Evolutionary conservation across 2,888 invertebrate genomes (phyloP).

Genomic region (Acronicta aceris): DNA sequence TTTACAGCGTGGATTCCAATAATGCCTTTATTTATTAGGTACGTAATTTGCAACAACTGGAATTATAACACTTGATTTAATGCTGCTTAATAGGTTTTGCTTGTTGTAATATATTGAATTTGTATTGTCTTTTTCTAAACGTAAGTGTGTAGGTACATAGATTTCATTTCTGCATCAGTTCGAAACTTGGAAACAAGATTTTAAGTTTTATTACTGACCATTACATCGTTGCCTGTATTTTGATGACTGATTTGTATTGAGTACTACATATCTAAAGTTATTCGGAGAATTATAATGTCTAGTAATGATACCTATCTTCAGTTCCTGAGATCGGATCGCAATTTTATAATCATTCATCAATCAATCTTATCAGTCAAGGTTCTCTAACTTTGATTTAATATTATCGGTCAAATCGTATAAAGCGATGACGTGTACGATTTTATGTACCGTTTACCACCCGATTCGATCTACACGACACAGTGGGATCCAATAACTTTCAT

Average conservation of each 20-base stretch:
- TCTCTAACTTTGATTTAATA: conserved; percentile 5
- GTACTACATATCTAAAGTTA: neutral
- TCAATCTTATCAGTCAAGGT: conserved; percentile 2
- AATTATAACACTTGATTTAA: conserved; percentile 16
- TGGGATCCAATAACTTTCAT: conserved; percentile 24
- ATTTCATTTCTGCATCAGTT: neutral
- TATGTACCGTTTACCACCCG: conserved; percentile 20
- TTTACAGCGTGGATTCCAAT: conserved; percentile 8
- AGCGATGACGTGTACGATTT: conserved; percentile 6
- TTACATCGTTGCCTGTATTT: neutral
- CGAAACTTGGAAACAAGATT: no score
- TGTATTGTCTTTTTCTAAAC: no score
- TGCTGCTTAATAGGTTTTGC: conserved; percentile 1
- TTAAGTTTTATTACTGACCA: no score
- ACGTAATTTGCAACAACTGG: conserved; percentile 6
- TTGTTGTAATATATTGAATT: neutral
- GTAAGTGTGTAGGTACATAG: no score
- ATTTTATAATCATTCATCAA: neutral
- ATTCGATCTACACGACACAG: conserved; percentile 20
- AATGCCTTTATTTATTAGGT: conserved; percentile 12
- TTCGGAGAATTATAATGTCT: neutral
- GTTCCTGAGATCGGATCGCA: neutral
- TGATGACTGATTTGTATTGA: neutral
- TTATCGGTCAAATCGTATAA: conserved; percentile 5
- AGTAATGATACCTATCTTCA: no score